Evolutionary conservation across 2,113 vertebrate species (phyloP), one percentile per base, ranked within the genome.

Genomic region (Gasterosteus nipponicus): DNA sequence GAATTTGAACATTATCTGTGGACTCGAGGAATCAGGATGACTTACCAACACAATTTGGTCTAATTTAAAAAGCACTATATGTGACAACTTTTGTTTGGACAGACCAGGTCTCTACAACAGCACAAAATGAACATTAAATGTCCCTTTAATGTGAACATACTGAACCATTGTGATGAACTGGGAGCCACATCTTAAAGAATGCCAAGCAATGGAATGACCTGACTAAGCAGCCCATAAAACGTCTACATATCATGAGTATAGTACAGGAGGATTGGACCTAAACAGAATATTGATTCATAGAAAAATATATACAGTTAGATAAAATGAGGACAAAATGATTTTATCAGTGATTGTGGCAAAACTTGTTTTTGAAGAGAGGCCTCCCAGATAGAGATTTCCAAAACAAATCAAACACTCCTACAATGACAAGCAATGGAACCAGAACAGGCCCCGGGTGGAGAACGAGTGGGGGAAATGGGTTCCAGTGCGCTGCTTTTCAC

Each of bases 221-320:
- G 81, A 83, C 84, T 80, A 68, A 57, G 82, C 80, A 86, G 73
- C 77, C 75, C 68, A 68, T 84, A 75, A 84, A 79, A 85, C 76
- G 80, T 81, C 80, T 83, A 84, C 72, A 81, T 83, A 80, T 77
- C 72, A 91, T 81, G 83, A 79, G 57, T 81, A 84, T 79, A 85
- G 63, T 89, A 92, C 90, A 92, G 77, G 77, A 84, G 87, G 80
- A 54, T 77, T 64, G 59, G 77, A 87, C 78, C 81, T 80, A 82
- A 89, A 90, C 81, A 85, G 77, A 82, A 90, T 60, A 73, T 89
- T 76, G 85, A 77, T 86, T 91, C 87, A 92, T 91, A 92, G 86
- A 93, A 93, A 92, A 94, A 94, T 93, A 94, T 94, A 94, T 94
- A 93, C 86, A 91, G 91, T 92, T 92, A 89, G 89, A 87, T 90